Evolutionary conservation across 2,797 vertebrate species (phyloP).

Genomic region (Lithobates sylvaticus): DNA sequence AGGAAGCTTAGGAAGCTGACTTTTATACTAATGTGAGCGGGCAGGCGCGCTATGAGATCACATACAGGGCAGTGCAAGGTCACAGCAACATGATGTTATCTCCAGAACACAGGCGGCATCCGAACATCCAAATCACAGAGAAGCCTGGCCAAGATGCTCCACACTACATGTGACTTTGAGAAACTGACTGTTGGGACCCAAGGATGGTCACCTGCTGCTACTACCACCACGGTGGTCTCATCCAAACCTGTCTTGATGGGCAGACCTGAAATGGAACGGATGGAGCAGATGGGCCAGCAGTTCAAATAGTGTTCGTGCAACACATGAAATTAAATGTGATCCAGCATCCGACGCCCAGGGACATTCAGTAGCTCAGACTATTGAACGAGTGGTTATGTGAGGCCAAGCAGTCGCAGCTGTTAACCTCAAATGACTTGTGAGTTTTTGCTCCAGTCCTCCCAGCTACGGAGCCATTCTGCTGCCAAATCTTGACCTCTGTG

Average conservation of each 20-base stretch:
- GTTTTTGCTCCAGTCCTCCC: not conserved
- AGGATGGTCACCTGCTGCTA: too few species aligned
- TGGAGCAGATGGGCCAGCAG: constrained; percentile 42
- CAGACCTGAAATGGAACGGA: constrained; percentile 19
- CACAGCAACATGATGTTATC: constrained; percentile 20
- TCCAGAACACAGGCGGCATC: not conserved
- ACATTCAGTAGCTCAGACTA: constrained; percentile 1
- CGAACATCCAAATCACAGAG: not conserved
- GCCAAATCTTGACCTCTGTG: too few species aligned
- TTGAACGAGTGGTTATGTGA: constrained; percentile 8
- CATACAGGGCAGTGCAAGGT: constrained; percentile 37
- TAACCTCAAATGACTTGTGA: constrained; percentile 14
- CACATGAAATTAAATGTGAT: constrained; percentile 4
- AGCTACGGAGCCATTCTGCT: too few species aligned
- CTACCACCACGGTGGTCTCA: not conserved
- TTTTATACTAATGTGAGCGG: constrained; percentile 3
- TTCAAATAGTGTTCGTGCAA: not conserved
- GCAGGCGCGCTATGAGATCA: constrained; percentile 31
- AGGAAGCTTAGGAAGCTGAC: too few species aligned
- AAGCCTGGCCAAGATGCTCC: too few species aligned
- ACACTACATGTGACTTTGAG: too few species aligned
- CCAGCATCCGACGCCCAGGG: constrained; percentile 13
- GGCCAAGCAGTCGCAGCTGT: not conserved
- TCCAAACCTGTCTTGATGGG: not conserved
- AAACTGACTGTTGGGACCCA: too few species aligned